phyloP scores from a whole-genome alignment of 2,797 vertebrate species.

The Xerus rutilus region DNA sequence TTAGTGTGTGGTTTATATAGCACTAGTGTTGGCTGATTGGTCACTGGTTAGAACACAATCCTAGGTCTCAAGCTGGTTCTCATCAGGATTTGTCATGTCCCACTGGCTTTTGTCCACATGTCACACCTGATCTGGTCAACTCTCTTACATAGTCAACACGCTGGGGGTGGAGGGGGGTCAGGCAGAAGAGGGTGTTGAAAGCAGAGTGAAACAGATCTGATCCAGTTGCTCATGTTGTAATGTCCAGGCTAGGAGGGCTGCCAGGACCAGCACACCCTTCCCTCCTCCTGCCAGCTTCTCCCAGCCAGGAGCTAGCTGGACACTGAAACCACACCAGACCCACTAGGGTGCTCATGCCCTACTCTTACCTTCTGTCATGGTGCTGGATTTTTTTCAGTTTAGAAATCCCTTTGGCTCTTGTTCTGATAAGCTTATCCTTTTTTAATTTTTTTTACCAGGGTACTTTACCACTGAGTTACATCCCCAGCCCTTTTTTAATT shows the following conservation, averaged over 20 bases:
- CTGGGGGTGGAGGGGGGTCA: too few species aligned
- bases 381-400: not conserved
- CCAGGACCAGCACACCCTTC: not conserved
- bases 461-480: not conserved
- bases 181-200: not conserved
- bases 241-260: not conserved
- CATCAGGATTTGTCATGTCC: not conserved
- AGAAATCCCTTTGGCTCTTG: not conserved
- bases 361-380: not conserved
- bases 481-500: not conserved
- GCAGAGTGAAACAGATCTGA: not conserved
- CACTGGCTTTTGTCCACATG: not conserved
- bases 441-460: not conserved
- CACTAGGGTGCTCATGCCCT: too few species aligned
- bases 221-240: not conserved
- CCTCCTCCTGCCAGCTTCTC: not conserved
- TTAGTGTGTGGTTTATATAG: constrained; percentile 44
- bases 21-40: not conserved
- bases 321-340: not conserved
- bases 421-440: not conserved
- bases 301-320: not conserved
- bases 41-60: constrained; percentile 13
- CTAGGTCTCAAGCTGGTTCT: not conserved
- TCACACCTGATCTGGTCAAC: not conserved
- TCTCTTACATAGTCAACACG: not conserved